phyloP scores from a whole-genome alignment of 1,140 invertebrate genomes.

The Drosophila mauritiana region DNA sequence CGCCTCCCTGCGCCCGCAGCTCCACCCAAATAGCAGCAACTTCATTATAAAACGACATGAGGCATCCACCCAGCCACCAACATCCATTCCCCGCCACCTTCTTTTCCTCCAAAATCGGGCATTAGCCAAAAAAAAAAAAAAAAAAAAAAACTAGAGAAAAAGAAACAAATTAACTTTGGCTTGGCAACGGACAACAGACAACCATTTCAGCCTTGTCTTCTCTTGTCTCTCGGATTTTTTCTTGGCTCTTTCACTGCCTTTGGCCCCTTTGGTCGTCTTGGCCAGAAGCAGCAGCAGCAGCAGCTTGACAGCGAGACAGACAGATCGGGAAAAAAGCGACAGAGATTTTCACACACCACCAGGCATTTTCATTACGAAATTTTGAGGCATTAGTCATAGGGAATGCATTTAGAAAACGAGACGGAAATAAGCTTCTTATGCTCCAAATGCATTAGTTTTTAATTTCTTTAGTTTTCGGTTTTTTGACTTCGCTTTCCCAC shows the following conservation, averaged over 20 bases:
- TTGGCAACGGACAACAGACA: conserved; percentile 30
- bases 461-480: not conserved
- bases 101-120: not conserved
- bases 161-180: conserved; percentile 50
- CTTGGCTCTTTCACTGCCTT: conserved; percentile 18
- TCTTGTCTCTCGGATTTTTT: conserved; percentile 28
- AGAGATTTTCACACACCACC: conserved; percentile 28
- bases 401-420: conserved; percentile 12
- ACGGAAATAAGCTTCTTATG: conserved; percentile 43
- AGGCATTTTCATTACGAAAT: conserved; percentile 21
- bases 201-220: conserved; percentile 39
- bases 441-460: conserved; percentile 35
- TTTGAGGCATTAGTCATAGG: conserved; percentile 5
- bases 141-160: conserved; percentile 3
- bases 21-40: conserved; percentile 23
- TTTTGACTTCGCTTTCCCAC: conserved; percentile 40
- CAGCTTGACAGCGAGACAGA: conserved; percentile 12
- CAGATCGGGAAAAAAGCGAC: not conserved
- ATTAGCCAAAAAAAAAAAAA: conserved; percentile 28
- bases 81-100: not conserved
- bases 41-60: conserved; percentile 52
- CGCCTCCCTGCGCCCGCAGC: conserved; percentile 1
- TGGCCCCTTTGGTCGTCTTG: conserved; percentile 8
- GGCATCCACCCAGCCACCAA: conserved; percentile 31
- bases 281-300: conserved; percentile 21